phyloP scores from a whole-genome alignment of 2,797 vertebrate species.

The Acipenser transmontanus region DNA sequence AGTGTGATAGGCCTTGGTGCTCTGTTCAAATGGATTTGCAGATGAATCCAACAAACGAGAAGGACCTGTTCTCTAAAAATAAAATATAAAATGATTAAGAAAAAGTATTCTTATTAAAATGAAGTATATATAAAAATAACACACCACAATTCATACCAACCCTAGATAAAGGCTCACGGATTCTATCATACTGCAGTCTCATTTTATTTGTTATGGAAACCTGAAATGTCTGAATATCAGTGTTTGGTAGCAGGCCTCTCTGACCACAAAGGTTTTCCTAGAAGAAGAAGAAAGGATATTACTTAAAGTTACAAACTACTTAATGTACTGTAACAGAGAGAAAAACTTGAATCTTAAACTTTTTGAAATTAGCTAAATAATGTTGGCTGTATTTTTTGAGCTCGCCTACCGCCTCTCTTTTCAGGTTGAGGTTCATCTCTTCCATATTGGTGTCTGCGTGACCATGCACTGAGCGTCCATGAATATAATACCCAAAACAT shows the following conservation, averaged over 20 bases:
- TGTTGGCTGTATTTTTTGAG: too few relatives aligned
- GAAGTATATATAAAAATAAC: not conserved
- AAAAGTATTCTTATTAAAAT: conserved; percentile 8
- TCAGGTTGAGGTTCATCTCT: conserved; percentile 91
- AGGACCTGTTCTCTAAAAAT: conserved; percentile 71
- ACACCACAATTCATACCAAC: conserved; percentile 46
- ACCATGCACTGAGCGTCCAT: conserved; percentile 91
- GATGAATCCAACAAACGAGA: conserved; percentile 66
- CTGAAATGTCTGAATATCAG: conserved; percentile 90
- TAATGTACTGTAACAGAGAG: too few relatives aligned
- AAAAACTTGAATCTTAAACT: too few relatives aligned
- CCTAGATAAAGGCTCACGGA: conserved; percentile 74
- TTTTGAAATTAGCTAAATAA: too few relatives aligned
- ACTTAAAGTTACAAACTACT: too few relatives aligned
- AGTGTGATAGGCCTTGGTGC: conserved; percentile 78
- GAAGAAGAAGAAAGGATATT: conserved; percentile 22
- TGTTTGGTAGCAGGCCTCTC: conserved; percentile 87
- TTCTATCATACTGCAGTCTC: conserved; percentile 79
- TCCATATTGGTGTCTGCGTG: conserved; percentile 96
- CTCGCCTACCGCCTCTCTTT: conserved; percentile 81
- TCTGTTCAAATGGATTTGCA: conserved; percentile 70
- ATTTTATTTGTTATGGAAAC: conserved; percentile 76
- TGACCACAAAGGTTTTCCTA: conserved; percentile 91
- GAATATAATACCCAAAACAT: conserved; percentile 96
- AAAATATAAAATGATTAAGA: conserved; percentile 1